A percentile compares a stretch with the other conserved stretches of the same genome.
Evolutionary conservation across 2,888 invertebrate species (phyloP).

Genomic region (Agrilus biguttatus): DNA sequence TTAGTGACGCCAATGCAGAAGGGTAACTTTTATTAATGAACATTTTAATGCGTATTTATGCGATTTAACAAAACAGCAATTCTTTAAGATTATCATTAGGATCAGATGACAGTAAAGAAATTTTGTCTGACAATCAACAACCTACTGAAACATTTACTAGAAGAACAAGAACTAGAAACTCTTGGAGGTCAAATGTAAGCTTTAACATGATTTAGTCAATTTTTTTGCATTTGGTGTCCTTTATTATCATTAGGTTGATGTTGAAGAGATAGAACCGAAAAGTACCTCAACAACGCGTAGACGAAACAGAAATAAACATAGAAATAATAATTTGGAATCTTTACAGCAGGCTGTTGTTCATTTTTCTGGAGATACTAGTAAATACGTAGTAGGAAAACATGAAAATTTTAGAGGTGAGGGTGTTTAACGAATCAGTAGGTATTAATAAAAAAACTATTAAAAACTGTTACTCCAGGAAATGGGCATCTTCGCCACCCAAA

Average conservation of each 20-base stretch:
- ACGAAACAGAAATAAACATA: constrained; percentile 12
- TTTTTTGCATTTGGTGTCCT: no score
- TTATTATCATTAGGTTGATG: background rate
- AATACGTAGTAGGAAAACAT: constrained; percentile 38
- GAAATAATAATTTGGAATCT: constrained; percentile 9
- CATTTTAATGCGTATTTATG: no score
- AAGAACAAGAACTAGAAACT: no score
- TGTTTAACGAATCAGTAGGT: background rate
- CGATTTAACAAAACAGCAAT: no score
- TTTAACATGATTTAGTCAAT: no score
- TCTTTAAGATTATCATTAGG: no score
- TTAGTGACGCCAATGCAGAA: no score
- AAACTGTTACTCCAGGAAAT: constrained; percentile 35
- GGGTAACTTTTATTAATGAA: no score
- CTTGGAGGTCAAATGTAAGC: no score
- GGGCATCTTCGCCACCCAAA: constrained; percentile 49
- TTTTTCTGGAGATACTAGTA: constrained; percentile 47
- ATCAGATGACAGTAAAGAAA: no score
- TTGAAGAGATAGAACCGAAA: constrained; percentile 6
- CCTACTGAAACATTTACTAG: no score
- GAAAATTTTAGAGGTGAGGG: constrained; percentile 42
- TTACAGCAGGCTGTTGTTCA: constrained; percentile 37
- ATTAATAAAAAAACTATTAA: background rate
- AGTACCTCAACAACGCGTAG: constrained; percentile 7
- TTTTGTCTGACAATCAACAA: no score